These are phyloP conservation scores for Aromia moschata DNA, from an alignment of 2,888 invertebrate genomes.

Conservation along the genomic window DNA sequence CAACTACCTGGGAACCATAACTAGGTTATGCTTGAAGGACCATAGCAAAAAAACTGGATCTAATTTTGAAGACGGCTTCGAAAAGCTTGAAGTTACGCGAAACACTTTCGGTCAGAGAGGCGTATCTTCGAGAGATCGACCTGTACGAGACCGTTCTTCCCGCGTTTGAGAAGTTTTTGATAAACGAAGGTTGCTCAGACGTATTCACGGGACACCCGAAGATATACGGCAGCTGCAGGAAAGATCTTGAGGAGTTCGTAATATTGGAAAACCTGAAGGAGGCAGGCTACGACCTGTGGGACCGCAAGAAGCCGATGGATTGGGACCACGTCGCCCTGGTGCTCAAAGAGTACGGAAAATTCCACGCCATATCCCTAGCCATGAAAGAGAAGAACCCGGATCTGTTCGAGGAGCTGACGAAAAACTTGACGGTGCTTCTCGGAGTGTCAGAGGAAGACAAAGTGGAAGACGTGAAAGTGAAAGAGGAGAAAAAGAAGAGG, in stretches of 20 bases:
- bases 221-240: constrained; percentile 19
- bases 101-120: neutral
- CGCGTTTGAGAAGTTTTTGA: constrained; percentile 4
- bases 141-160: constrained; percentile 19
- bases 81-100: neutral
- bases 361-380: constrained; percentile 52
- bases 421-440: neutral
- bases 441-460: too few species aligned
- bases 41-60: constrained; percentile 26
- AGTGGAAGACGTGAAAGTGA: constrained; percentile 45
- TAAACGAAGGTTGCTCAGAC: neutral
- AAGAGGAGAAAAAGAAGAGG: constrained; percentile 19
- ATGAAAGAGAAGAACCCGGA: neutral
- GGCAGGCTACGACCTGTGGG: constrained; percentile 41
- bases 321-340: constrained; percentile 47
- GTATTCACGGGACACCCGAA: neutral
- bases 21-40: constrained; percentile 31
- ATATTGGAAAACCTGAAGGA: constrained; percentile 49
- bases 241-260: constrained; percentile 34
- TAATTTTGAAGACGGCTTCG: constrained; percentile 9
- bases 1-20: constrained; percentile 48
- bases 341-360: constrained; percentile 50
- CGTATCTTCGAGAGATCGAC: constrained; percentile 21
- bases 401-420: neutral
- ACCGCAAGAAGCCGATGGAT: constrained; percentile 45